These are phyloP conservation scores for Belonocnema kinseyi DNA, from an alignment of 1,140 invertebrate species.

Conservation along the genomic window DNA sequence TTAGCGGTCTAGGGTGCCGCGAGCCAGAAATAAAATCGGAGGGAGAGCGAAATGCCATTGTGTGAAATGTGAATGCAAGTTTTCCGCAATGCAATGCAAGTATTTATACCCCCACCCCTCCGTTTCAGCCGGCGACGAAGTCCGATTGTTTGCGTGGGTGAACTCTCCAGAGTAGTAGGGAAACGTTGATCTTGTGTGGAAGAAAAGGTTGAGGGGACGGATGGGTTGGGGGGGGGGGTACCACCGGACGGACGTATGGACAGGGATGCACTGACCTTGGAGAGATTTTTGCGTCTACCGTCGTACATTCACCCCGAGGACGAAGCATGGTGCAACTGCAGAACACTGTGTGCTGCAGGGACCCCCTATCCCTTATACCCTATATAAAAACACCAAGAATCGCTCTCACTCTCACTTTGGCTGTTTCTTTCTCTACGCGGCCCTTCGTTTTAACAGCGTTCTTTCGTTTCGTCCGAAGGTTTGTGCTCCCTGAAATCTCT, in stretches of 20 bases:
- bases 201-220: conserved; percentile 43
- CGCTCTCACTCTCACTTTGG: conserved; percentile 27
- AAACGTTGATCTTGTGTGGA: conserved; percentile 38
- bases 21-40: conserved; percentile 18
- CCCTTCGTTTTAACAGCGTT: conserved; percentile 6
- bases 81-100: conserved; percentile 2
- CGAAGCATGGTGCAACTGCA: conserved; percentile 46
- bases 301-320: conserved; percentile 70
- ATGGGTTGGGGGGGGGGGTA: conserved; percentile 50
- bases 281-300: conserved; percentile 75
- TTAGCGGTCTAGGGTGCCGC: conserved; percentile 26
- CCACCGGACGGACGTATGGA: conserved; percentile 56
- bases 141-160: conserved; percentile 65
- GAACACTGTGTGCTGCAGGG: conserved; percentile 42
- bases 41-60: conserved; percentile 12
- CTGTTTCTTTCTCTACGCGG: conserved; percentile 32
- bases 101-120: conserved; percentile 10
- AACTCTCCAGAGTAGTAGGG: conserved; percentile 47
- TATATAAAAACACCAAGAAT: background rate
- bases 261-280: conserved; percentile 75
- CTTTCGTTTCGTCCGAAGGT: background rate
- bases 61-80: background rate
- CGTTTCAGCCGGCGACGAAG: conserved; percentile 16
- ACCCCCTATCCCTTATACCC: conserved; percentile 27
- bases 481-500: conserved; percentile 26